phyloP scores from a whole-genome alignment of 2,888 invertebrate species.

The Sinotaia quadrata region DNA sequence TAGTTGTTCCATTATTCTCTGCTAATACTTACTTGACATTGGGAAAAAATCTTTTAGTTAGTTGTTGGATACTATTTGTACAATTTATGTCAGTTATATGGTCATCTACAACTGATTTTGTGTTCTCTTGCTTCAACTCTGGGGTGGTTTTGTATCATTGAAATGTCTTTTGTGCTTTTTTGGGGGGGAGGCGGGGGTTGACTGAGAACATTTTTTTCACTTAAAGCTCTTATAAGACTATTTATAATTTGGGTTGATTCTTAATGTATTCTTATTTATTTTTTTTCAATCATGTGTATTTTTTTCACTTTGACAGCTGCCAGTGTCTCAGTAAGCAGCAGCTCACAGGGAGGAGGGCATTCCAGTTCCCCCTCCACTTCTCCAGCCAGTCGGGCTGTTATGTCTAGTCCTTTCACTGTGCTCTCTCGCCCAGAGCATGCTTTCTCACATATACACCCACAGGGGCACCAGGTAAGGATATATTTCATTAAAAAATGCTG shows the following conservation, averaged over 20 bases:
- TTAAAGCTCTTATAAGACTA: neutral
- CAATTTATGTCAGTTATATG: too few species aligned
- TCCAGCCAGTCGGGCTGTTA: conserved; percentile 70
- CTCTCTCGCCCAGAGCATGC: conserved; percentile 79
- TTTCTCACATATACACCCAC: conserved; percentile 94
- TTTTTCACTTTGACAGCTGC: conserved; percentile 10
- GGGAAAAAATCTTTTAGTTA: too few species aligned
- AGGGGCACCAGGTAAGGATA: conserved; percentile 74
- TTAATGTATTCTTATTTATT: neutral
- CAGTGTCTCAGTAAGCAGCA: conserved; percentile 21
- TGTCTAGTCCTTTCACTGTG: conserved; percentile 73
- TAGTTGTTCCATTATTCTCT: too few species aligned
- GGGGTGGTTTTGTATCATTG: too few species aligned
- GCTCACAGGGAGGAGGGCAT: conserved; percentile 21
- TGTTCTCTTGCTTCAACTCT: too few species aligned
- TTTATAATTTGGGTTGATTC: neutral
- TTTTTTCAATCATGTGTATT: neutral
- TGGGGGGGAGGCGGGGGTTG: neutral
- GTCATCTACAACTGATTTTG: too few species aligned
- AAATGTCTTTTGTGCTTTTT: too few species aligned
- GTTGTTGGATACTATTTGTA: too few species aligned
- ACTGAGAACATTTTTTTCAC: neutral
- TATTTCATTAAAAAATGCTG: neutral
- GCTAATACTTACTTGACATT: too few species aligned
- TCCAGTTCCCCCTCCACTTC: conserved; percentile 65